phyloP scores from a whole-genome alignment of 2,888 invertebrate species.

The Lumbricus terrestris region DNA sequence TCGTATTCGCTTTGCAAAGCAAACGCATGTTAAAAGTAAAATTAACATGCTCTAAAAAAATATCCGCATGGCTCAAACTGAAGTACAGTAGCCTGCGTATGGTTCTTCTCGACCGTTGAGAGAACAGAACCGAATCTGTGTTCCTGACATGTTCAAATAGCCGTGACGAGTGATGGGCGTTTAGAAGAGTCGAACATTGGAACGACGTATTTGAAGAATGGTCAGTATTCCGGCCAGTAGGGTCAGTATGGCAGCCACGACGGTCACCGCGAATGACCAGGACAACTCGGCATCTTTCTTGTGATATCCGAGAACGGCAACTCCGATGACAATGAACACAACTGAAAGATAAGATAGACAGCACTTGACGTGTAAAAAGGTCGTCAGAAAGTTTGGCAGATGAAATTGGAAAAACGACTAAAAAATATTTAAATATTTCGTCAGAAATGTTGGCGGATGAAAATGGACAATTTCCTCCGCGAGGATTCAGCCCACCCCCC shows the following conservation, averaged over 20 bases:
- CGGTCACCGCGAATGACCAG: slow-evolving; percentile 26
- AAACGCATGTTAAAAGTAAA: neutral
- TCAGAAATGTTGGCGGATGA: no score
- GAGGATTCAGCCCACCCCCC: no score
- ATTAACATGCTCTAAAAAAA: neutral
- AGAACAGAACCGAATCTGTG: no score
- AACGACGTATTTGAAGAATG: slow-evolving; percentile 27
- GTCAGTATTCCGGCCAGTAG: slow-evolving; percentile 27
- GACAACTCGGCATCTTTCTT: neutral
- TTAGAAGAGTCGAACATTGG: slow-evolving; percentile 29
- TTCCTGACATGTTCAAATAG: neutral
- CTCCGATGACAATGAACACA: slow-evolving; percentile 12
- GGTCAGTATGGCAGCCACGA: slow-evolving; percentile 12
- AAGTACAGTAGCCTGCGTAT: neutral
- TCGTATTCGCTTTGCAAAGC: neutral
- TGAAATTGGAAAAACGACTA: no score
- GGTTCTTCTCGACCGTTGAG: neutral
- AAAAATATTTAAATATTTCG: no score
- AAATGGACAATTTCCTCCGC: no score
- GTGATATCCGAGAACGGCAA: neutral
- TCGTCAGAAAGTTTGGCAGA: no score
- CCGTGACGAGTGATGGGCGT: neutral
- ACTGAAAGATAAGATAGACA: neutral
- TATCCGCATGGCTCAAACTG: neutral
- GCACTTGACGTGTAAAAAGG: no score